Percentiles rank a stretch among this genome's conserved stretches.
These are phyloP conservation scores for Heterodera schachtii DNA, from an alignment of 1,140 invertebrate species.

Conservation along the genomic window DNA sequence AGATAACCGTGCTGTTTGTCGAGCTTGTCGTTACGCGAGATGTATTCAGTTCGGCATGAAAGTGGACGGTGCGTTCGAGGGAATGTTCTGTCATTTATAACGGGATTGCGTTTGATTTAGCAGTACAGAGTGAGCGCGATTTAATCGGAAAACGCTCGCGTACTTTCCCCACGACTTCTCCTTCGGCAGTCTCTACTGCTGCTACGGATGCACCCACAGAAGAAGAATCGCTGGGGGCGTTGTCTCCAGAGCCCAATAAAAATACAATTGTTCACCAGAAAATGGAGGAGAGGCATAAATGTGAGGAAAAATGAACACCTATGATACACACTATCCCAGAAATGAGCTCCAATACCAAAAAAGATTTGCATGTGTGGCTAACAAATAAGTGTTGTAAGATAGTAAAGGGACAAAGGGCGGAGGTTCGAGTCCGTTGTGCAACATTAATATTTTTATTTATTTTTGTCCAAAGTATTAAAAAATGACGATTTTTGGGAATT, in stretches of 20 bases:
- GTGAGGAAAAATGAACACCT: not conserved
- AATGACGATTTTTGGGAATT: too few relatives aligned
- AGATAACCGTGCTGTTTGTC: constrained; percentile 64
- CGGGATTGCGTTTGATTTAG: constrained; percentile 39
- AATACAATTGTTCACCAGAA: not conserved
- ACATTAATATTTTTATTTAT: too few relatives aligned
- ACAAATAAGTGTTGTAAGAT: too few relatives aligned
- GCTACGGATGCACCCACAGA: not conserved
- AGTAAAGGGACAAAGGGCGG: too few relatives aligned
- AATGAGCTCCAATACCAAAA: too few relatives aligned
- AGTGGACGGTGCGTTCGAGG: constrained; percentile 51
- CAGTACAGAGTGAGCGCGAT: constrained; percentile 63
- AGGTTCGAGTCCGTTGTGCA: too few relatives aligned
- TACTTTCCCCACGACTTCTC: constrained; percentile 41
- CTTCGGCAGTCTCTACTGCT: constrained; percentile 7
- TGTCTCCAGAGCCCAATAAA: not conserved
- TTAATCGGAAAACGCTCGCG: constrained; percentile 59
- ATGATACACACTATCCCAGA: too few relatives aligned
- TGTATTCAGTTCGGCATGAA: constrained; percentile 63
- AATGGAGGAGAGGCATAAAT: not conserved
- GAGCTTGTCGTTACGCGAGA: constrained; percentile 58
- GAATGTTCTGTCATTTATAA: not conserved
- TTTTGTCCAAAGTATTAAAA: too few relatives aligned
- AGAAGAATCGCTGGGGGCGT: not conserved
- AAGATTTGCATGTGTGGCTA: too few relatives aligned